Evolutionary conservation across 1,140 invertebrate genomes (phyloP), one percentile per base, ranked within the genome.

Genomic region (Dendroctonus ponderosae): DNA sequence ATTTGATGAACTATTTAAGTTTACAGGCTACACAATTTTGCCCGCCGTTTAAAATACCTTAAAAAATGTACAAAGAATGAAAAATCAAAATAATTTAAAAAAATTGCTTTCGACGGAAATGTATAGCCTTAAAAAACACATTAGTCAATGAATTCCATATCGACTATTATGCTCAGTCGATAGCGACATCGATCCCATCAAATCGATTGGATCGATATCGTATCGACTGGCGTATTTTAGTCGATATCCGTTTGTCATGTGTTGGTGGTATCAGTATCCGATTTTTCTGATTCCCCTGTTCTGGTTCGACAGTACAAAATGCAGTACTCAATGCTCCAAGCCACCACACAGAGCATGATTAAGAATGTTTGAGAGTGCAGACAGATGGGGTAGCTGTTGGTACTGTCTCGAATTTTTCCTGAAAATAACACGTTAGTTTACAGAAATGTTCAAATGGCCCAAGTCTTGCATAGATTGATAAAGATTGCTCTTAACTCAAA

Each of bases 321-420:
- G 46, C 82, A 77, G 73, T 87, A 89, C 72, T 91, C 89, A 41
- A 88, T 79, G 50, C 80, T 78, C 89, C 89, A 91, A 5, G 86
- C 84, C 0, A 87, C 8, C 8, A 85, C 85, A 67, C 87, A 88
- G 0, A 86, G 77, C 77, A 86, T 79, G 14, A 90, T 89, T 60
- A 89, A 80, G 2, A 84, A 79, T 46, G 87, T 89, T 76, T 89
- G 88, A 5, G 87, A 82, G 75, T 90, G 88, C 66, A 90, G 85
- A 70, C 87, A 89, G 7, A 85, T 82, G 7, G 85, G 81, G 78
- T 87, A 91, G 72, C 87, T 90, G 4, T 80, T 77, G 6, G 87
- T 88, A 46, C 81, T 80, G 68, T 91, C 89, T 72, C 89, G 82
- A 12, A 90, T 85, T 61, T 85, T 85, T 74, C 89, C 89, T 90